Conservation (phyloP, 1,140 invertebrate species). For the Chelonus insularis region DNA sequence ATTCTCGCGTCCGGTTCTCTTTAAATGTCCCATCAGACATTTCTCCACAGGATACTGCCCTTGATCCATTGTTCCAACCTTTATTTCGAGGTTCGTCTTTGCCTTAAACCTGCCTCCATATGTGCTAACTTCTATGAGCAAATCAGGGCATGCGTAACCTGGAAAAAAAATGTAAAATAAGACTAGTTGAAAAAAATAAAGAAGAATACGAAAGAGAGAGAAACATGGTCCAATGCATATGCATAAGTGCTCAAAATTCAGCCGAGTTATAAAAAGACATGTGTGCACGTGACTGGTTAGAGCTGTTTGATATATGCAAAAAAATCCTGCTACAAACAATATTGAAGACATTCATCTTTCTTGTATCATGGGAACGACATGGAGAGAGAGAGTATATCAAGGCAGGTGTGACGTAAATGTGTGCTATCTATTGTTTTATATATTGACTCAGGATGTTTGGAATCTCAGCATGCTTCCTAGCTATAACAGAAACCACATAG, state of each 20-base stretch:
- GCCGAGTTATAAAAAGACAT: conserved; percentile 15
- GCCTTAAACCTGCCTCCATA: background rate
- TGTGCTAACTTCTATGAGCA: conserved; percentile 1
- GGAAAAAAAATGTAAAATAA: background rate
- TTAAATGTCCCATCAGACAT: conserved; percentile 45
- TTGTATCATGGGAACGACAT: conserved; percentile 31
- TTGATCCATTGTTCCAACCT: conserved; percentile 9
- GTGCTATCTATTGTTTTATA: conserved; percentile 8
- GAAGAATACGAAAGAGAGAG: background rate
- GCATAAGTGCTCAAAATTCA: conserved; percentile 6
- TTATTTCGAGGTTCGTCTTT: conserved; percentile 35
- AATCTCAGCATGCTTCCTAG: too few species aligned
- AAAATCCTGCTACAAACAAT: conserved; percentile 1
- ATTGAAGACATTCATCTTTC: background rate
- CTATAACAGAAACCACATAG: too few species aligned
- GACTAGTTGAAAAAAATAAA: background rate
- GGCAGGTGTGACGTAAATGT: conserved; percentile 35
- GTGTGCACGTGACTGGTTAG: conserved; percentile 21
- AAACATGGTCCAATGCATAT: conserved; percentile 13
- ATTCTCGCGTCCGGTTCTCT: conserved; percentile 35
- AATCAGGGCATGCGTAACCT: conserved; percentile 11
- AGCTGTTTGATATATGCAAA: conserved; percentile 21
- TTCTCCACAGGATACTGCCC: conserved; percentile 29
- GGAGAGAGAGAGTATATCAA: conserved; percentile 25
- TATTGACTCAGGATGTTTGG: background rate